phyloP scores from a whole-genome alignment of 2,113 vertebrate species.

The Micronycteris hirsuta region DNA sequence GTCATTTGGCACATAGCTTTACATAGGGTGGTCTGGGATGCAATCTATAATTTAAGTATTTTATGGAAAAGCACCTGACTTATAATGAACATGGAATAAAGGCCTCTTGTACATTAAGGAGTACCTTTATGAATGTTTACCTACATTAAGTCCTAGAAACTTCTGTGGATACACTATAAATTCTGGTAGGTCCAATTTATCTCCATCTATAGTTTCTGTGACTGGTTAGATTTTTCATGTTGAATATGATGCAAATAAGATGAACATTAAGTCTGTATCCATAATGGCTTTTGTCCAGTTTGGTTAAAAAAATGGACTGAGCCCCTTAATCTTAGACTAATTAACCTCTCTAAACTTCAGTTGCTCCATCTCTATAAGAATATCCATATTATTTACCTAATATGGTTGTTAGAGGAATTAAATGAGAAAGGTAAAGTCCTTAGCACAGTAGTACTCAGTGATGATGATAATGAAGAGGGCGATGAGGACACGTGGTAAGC shows the following conservation, averaged over 20 bases:
- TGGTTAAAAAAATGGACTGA: background rate
- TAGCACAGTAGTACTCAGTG: background rate
- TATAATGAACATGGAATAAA: conserved; percentile 36
- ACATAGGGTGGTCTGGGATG: background rate
- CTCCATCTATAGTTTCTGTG: background rate
- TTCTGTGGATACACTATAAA: background rate
- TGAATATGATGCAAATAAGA: conserved; percentile 8
- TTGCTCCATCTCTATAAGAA: background rate
- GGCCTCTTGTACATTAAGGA: background rate
- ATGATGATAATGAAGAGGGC: background rate
- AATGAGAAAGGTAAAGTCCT: background rate
- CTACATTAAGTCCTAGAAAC: conserved; percentile 30
- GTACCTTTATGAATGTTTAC: conserved; percentile 7
- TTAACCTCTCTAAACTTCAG: background rate
- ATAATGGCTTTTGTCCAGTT: background rate
- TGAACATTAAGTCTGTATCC: background rate
- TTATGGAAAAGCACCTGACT: background rate
- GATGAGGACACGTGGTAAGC: background rate
- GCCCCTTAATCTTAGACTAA: background rate
- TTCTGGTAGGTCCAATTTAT: background rate
- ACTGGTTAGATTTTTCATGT: background rate
- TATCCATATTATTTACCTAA: conserved; percentile 14
- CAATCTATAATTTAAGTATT: conserved; percentile 8
- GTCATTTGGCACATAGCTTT: background rate
- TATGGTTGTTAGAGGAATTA: background rate